These are phyloP conservation scores for Pachyrhynchus sulphureomaculatus DNA, from an alignment of 1,140 invertebrate species.

Conservation along the genomic window DNA sequence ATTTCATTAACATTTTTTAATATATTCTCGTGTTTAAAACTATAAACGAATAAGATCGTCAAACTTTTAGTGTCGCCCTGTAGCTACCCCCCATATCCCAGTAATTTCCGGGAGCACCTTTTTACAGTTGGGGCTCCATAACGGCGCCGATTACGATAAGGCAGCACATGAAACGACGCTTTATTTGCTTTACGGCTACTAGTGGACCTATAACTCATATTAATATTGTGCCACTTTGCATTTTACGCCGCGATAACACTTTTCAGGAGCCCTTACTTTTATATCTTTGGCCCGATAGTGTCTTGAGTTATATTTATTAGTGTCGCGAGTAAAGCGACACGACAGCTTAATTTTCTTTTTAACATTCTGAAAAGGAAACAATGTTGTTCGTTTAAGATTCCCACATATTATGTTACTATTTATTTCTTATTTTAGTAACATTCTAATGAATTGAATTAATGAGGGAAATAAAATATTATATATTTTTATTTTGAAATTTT, in stretches of 20 bases:
- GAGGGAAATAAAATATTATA: no score
- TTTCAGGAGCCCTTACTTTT: constrained; percentile 22
- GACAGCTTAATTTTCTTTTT: constrained; percentile 9
- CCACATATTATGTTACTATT: no score
- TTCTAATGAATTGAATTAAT: no score
- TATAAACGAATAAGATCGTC: no score
- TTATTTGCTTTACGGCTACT: constrained; percentile 40
- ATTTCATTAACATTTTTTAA: no score
- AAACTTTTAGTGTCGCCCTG: no score
- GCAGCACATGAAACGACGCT: constrained; percentile 32
- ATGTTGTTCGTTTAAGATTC: no score
- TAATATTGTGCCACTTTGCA: constrained; percentile 37
- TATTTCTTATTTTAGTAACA: no score
- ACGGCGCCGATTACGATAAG: constrained; percentile 26
- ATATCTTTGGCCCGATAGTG: constrained; percentile 7
- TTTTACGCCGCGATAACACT: constrained; percentile 28
- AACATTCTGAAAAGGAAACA: background rate
- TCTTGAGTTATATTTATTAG: background rate
- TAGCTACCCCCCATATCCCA: background rate
- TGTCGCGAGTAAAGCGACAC: background rate
- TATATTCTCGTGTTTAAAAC: no score
- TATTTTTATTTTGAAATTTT: no score
- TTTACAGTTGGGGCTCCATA: constrained; percentile 14
- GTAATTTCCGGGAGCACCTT: constrained; percentile 32
- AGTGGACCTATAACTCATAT: constrained; percentile 40